Base-by-base conservation (phyloP, 2,113 vertebrate species). In the Nibea coibor region DNA sequence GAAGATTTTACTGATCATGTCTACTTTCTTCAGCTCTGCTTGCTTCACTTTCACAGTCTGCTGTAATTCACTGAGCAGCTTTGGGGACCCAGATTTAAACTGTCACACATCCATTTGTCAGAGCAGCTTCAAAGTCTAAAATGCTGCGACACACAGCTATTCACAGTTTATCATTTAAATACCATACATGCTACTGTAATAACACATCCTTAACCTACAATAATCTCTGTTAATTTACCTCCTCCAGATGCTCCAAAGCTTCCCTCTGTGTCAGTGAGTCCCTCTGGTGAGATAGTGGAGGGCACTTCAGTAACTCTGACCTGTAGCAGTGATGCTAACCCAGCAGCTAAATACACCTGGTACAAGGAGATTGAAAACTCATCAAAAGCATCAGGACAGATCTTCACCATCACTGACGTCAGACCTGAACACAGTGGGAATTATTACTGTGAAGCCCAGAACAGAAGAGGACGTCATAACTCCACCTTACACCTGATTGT, bases 291-390 rank as follows among this genome's bases (percentile, higher is more conserved):
- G 22, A 53, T 54, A 42, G 2, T 51, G 35, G 84, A 77, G 72
- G 72, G 80, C 14, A 57, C 50, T 28, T 64, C 80, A 53, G 75
- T 69, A 12, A 80, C 0, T 66, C 51, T 85, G 53, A 76, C 24
- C 14, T 85, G 83, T 2, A 72, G 66, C 72, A 75, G 72, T 59
- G 72, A 84, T 59, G 77, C 83, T 45, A 77, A 80, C 59, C 83
- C 83, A 45, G 22, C 47, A 73, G 72, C 80, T 61, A 51, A 0
- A 0, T 74, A 78, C 12, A 74, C 47, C 63, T 87, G 78, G 84
- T 87, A 76, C 75, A 87, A 82, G 71, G 6, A 24, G 1, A 45
- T 48, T 24, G 53, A 43, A 14, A 10, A 22, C 43, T 45, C 43
- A 45, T 28, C 39, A 11, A 35, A 16, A 62, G 28, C 47, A 10